Evolutionary conservation across 2,113 vertebrate genomes (phyloP).

Genomic region (Haemorhous mexicanus): DNA sequence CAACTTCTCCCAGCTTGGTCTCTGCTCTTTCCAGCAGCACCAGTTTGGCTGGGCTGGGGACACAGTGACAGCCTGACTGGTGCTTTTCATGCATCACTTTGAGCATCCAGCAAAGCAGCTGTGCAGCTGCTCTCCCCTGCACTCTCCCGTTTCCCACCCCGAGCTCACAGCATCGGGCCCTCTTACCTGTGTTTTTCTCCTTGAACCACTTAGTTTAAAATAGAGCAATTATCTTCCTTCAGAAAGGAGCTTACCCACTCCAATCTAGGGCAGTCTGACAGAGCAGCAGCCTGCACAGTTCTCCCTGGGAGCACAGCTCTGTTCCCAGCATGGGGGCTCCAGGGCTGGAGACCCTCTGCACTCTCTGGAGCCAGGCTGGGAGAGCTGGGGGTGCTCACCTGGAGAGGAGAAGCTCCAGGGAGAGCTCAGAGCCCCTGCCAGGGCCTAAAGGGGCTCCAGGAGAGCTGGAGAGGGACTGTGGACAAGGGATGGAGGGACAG

Average conservation of each 20-base stretch:
- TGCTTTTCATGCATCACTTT: background rate
- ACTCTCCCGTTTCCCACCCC: background rate
- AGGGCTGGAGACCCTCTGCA: background rate
- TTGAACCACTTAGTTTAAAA: slow-evolving; percentile 62
- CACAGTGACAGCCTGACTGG: background rate
- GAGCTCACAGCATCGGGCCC: background rate
- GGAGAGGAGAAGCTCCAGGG: background rate
- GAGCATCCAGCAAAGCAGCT: background rate
- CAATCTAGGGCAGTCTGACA: slow-evolving; percentile 36
- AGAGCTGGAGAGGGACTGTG: background rate
- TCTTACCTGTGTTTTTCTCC: slow-evolving; percentile 13
- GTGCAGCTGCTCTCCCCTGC: background rate
- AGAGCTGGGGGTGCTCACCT: background rate
- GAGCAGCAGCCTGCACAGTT: background rate
- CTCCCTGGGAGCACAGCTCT: background rate
- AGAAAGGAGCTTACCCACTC: background rate
- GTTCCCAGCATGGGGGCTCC: background rate
- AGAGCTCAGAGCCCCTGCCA: background rate
- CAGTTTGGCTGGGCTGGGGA: background rate
- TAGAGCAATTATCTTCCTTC: slow-evolving; percentile 23
- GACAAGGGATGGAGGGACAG: background rate
- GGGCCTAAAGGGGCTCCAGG: background rate
- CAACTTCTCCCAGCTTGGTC: background rate
- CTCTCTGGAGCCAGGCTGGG: background rate
- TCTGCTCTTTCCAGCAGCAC: background rate